phyloP scores from a whole-genome alignment of 1,140 invertebrate species.

The Diorhabda carinulata region DNA sequence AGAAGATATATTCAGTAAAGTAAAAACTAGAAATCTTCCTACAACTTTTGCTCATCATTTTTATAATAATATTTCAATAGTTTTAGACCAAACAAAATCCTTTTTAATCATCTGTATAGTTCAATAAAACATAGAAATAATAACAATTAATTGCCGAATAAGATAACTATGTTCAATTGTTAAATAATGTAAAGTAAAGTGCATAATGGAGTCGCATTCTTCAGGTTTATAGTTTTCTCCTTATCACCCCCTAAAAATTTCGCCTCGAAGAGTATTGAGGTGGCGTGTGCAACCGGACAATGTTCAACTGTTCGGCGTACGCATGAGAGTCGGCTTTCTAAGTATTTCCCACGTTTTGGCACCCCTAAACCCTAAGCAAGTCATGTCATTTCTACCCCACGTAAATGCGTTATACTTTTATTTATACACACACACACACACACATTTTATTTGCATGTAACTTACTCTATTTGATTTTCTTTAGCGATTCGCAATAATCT shows the following conservation, averaged over 20 bases:
- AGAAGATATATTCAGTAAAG: too few species aligned
- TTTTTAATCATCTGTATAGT: too few species aligned
- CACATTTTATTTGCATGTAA: neutral
- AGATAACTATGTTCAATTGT: too few species aligned
- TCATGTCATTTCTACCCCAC: neutral
- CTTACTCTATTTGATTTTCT: neutral
- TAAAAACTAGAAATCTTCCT: too few species aligned
- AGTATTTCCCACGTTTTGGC: neutral
- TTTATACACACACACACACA: neutral
- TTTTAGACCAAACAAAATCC: too few species aligned
- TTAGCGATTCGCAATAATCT: too few species aligned
- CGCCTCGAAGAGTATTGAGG: neutral
- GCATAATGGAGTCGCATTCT: neutral
- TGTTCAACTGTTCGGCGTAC: slow-evolving; percentile 1
- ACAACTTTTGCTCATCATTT: too few species aligned
- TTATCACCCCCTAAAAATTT: neutral
- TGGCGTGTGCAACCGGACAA: neutral
- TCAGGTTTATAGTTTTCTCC: neutral
- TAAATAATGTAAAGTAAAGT: neutral
- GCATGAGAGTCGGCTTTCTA: neutral
- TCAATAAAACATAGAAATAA: too few species aligned
- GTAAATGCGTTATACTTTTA: neutral
- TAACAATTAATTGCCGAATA: too few species aligned
- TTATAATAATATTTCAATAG: too few species aligned
- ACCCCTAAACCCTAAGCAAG: neutral